Evolutionary conservation across 2,888 invertebrate species (phyloP), one percentile per base, ranked within the genome.

Genomic region (Leucophenga montana): DNA sequence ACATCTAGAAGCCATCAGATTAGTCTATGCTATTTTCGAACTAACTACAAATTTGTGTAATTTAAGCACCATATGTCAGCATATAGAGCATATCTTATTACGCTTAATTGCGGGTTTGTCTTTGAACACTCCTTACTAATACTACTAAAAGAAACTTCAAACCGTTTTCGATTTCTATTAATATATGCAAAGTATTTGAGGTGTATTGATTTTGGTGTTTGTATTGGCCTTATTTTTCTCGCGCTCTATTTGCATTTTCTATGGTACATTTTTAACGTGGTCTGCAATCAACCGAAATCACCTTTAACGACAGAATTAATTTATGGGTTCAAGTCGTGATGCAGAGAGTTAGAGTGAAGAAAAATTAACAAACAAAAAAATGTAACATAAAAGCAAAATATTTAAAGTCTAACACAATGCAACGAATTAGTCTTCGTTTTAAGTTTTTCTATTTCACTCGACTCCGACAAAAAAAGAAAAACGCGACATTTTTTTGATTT

Each of bases 261-360:
- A 39, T 18, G 53, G 65, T 39, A 31, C 16, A 39, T 69, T 27
- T 13, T 16, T 53, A 33, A 39, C 16, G 61, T 14, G n/a, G 44
- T 20, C 22, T 31, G 3, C 48, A 75, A 73, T 74, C 73, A 72
- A 73, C 73, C 73, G 72, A 70, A 72, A 74, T 74, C 79, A 78
- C 78, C 76, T 77, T 78, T 77, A 76, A 79, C 77, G 74, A 77
- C 75, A 75, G 74, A 62, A 69, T 79, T 77, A 78, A 79, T 79
- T 78, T 78, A 79, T 79, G 75, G 75, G 75, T 76, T 77, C 75
- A 78, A 76, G 73, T 78, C 79, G 79, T 79, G 79, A 72, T 62
- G 72, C 66, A 67, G 65, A 61, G n/a, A 61, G 3, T 16, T 39
- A 4, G 3, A 18, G 31, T 22, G 31, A 57, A 31, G 22, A 59